phyloP scores from a whole-genome alignment of 37 sponge, comb jelly and placozoan species.

The Aplysina aerophoba region DNA sequence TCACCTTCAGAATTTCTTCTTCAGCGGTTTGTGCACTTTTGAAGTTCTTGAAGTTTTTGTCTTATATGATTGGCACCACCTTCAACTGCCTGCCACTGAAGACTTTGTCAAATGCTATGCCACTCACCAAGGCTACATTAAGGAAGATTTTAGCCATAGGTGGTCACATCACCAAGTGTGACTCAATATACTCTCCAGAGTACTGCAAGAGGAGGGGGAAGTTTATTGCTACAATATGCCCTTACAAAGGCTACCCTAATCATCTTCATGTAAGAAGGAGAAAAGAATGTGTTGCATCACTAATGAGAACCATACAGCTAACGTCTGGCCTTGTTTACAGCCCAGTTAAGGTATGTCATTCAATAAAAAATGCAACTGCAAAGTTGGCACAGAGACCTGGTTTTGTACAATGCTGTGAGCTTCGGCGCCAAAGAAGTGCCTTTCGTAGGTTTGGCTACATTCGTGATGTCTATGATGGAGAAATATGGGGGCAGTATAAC shows the following conservation, averaged over 20 bases:
- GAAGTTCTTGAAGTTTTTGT: constrained; percentile 42
- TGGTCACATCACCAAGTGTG: constrained; percentile 31
- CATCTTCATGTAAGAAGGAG: constrained; percentile 42
- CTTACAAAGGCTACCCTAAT: constrained; percentile 55
- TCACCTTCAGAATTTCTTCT: constrained; percentile 43
- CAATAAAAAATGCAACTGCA: constrained; percentile 12
- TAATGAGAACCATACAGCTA: constrained; percentile 36
- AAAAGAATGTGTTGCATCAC: constrained; percentile 30
- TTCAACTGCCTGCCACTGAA: constrained; percentile 5
- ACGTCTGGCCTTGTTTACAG: background rate
- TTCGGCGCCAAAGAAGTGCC: constrained; percentile 37
- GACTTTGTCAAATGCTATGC: background rate
- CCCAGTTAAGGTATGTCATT: constrained; percentile 43
- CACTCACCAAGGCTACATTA: background rate
- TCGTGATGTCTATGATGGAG: constrained; percentile 63
- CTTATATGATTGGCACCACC: constrained; percentile 27
- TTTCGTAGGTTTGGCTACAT: background rate
- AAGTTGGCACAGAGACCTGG: constrained; percentile 27
- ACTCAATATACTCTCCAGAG: constrained; percentile 51
- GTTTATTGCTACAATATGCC: constrained; percentile 39
- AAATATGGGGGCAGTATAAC: constrained; percentile 36
- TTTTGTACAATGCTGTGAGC: constrained; percentile 36
- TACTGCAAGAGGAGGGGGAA: constrained; percentile 39
- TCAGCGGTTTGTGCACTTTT: constrained; percentile 35
- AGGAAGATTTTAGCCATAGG: background rate